phyloP scores from a whole-genome alignment of 2,113 vertebrate species.

The Ophiodon elongatus region DNA sequence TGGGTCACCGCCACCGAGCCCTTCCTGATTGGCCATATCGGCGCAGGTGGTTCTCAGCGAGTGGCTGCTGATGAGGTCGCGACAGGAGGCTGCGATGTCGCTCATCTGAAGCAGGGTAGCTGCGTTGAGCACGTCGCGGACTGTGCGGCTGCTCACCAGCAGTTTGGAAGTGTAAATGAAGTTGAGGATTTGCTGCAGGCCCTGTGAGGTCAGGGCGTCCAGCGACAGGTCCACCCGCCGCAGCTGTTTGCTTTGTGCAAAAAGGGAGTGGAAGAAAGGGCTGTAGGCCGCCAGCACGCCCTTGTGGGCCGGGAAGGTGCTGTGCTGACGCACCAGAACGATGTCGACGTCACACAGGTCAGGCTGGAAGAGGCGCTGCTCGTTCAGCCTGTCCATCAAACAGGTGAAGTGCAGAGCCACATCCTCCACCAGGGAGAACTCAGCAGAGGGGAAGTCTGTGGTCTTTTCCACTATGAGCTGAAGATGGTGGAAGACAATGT shows the following conservation, averaged over 20 bases:
- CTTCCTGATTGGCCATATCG: constrained; percentile 85
- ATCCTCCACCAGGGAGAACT: constrained; percentile 97
- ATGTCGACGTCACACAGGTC: constrained; percentile 96
- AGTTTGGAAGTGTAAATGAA: constrained; percentile 98
- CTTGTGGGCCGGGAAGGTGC: constrained; percentile 93
- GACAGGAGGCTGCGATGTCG: constrained; percentile 93
- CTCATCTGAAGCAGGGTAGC: constrained; percentile 94
- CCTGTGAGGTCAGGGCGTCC: constrained; percentile 91
- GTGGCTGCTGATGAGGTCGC: constrained; percentile 90
- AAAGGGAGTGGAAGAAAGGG: constrained; percentile 95
- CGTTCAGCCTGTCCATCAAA: constrained; percentile 97
- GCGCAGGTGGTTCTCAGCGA: constrained; percentile 85
- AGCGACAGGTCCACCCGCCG: constrained; percentile 92
- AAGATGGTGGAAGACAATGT: not conserved
- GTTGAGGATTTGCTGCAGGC: constrained; percentile 95
- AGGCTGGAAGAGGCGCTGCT: constrained; percentile 95
- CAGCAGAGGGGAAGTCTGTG: constrained; percentile 91
- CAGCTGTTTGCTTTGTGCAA: constrained; percentile 94
- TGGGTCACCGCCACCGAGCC: constrained; percentile 29
- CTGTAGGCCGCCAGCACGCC: constrained; percentile 95
- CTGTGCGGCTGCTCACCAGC: constrained; percentile 91
- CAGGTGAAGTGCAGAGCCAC: constrained; percentile 93
- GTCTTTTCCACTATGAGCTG: constrained; percentile 98
- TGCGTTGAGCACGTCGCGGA: constrained; percentile 91
- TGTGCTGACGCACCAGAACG: constrained; percentile 93